Percentiles rank a stretch among this genome's conserved stretches.
Evolutionary conservation across 1,140 invertebrate genomes (phyloP).

Genomic region (Macrostomum lignano): DNA sequence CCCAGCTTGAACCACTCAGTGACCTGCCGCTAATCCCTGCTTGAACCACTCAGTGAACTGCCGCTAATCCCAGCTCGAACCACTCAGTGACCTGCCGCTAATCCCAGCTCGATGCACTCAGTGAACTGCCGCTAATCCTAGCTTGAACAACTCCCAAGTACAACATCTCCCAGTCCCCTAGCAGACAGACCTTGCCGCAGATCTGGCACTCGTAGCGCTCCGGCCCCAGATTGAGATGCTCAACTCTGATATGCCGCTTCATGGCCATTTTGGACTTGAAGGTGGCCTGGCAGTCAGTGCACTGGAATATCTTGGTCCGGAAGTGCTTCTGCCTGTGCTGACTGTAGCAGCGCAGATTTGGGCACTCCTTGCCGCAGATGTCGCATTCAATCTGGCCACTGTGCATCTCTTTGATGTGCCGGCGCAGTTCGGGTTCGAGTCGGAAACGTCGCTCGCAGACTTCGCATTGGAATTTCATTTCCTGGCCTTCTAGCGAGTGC

Average conservation of each 20-base stretch:
- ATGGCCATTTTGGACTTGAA: conserved; percentile 3
- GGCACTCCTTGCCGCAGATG: conserved; percentile 4
- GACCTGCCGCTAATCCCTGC: too few species aligned
- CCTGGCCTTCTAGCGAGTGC: not conserved
- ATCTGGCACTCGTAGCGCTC: conserved; percentile 6
- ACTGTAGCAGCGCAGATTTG: not conserved
- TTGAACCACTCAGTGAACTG: too few species aligned
- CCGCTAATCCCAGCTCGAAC: too few species aligned
- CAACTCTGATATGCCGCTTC: conserved; percentile 4
- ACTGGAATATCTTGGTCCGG: conserved; percentile 1
- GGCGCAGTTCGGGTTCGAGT: not conserved
- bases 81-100: too few species aligned
- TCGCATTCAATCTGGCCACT: conserved; percentile 2
- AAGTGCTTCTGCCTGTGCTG: conserved; percentile 6
- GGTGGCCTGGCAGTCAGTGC: conserved; percentile 3
- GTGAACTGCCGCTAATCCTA: too few species aligned
- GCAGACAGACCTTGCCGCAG: conserved; percentile 6
- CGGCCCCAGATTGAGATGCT: conserved; percentile 4
- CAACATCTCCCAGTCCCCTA: too few species aligned
- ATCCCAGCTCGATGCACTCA: too few species aligned
- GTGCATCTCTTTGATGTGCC: conserved; percentile 3
- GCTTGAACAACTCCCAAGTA: too few species aligned
- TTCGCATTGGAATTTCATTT: conserved; percentile 1
- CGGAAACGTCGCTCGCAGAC: not conserved
- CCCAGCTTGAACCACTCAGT: too few species aligned